These are phyloP conservation scores for Caenorhabditis sp. DNA, from an alignment of 2,888 invertebrate genomes.

Conservation along the genomic window DNA sequence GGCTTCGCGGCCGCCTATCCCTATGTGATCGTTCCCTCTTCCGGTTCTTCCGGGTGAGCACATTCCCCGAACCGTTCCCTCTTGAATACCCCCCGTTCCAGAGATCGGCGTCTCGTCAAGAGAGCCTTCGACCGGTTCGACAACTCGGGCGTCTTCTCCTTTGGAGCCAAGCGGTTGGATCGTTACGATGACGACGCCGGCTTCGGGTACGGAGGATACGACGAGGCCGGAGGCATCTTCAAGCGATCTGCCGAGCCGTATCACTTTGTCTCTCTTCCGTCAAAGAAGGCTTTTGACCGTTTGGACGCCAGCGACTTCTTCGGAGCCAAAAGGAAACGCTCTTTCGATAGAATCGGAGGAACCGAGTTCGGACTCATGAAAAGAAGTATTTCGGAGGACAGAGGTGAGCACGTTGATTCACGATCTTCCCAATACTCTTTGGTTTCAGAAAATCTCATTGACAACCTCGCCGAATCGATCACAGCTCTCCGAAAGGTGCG, in stretches of 20 bases:
- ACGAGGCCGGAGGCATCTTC: constrained; percentile 18
- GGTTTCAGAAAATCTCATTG: constrained; percentile 56
- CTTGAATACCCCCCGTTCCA: too few species aligned
- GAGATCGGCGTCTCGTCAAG: constrained; percentile 51
- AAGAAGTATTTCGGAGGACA: constrained; percentile 17
- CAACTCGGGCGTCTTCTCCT: constrained; percentile 55
- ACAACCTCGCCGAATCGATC: constrained; percentile 59
- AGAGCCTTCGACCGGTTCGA: constrained; percentile 65
- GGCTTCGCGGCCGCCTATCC: constrained; percentile 39
- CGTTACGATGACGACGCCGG: constrained; percentile 36
- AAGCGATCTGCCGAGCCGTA: constrained; percentile 32
- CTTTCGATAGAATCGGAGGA: constrained; percentile 62
- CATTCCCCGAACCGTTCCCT: too few species aligned
- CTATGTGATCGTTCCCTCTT: constrained; percentile 37
- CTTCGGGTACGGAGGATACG: constrained; percentile 26
- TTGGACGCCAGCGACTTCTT: constrained; percentile 62
- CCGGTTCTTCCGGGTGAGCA: constrained; percentile 7
- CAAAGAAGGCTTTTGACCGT: constrained; percentile 61
- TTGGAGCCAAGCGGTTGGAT: constrained; percentile 56
- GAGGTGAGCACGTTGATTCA: constrained; percentile 12
- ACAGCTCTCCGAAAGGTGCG: constrained; percentile 51
- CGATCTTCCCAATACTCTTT: neutral
- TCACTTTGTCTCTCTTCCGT: constrained; percentile 24
- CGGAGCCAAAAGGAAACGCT: constrained; percentile 59
- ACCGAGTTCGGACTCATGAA: constrained; percentile 64